Percentiles rank a stretch among this genome's conserved stretches.
Conservation (phyloP, 2,113 vertebrate species). For the human region GRCh38 chr1:152926001-152926500, state of each 20-base stretch:
- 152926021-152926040: background rate
- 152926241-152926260: background rate
- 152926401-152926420: background rate
- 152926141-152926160: background rate
- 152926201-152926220: background rate
- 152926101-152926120: background rate
- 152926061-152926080: background rate
- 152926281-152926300: background rate
- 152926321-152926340: background rate
- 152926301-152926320: background rate
- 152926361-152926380: background rate
- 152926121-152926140: background rate
- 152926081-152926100: background rate
- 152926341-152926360: background rate
- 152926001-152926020: background rate
- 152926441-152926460: background rate
- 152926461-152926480: background rate
- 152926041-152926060: background rate
- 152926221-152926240: background rate
- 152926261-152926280: background rate
- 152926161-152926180: background rate
- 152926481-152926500: background rate
- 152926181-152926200: accelerated
- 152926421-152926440: background rate
- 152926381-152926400: background rate